Base-by-base conservation (phyloP, 2,888 invertebrate species). In the Erebia epiphron region DNA sequence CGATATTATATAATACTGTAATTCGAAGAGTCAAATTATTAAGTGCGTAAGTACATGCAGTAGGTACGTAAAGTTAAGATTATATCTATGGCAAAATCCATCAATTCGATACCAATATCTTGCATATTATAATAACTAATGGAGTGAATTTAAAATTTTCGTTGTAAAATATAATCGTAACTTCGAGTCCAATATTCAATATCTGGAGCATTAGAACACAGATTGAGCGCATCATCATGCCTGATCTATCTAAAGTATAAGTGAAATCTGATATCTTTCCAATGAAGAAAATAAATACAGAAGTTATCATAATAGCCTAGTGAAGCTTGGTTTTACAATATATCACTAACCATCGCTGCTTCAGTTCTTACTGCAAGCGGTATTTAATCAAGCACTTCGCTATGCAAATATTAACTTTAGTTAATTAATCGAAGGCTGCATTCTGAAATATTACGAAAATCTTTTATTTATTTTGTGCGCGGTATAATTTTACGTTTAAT, bases 341-440 rank as follows among this genome's bases (percentile, higher is more conserved):
- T 7, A 14, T 16, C 52, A 54, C 56, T 21, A 21, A 7, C 14
- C 10, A 21, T 10, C 16, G 43, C 57, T 57, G 66, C 57, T 18
- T 41, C 46, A 66, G 21, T 46, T 66, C 54, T 43, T 56, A 5
- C 57, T 66, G 57, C 56, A n/a, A 66, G 26, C 56, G 26, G 66
- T 66, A 66, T 66, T 66, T 56, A 66, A 66, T 66, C 14, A 57
- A 57, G 56, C 21, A 26, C n/a, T 66, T 46, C 66, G 57, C 46
- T 57, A 26, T 46, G n/a, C 49, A 56, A 66, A 66, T 66, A 57
- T 66, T 66, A 66, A 66, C 66, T 57, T 57, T 21, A 66, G 66
- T 66, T 66, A 66, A 66, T 66, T 57, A 66, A 57, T 66, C 66
- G 66, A 66, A 16, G 66, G 56, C 56, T 66, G 43, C 8, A 21